These are phyloP conservation scores for Crax fasciolata DNA, from an alignment of 2,797 vertebrate species.

Conservation along the genomic window DNA sequence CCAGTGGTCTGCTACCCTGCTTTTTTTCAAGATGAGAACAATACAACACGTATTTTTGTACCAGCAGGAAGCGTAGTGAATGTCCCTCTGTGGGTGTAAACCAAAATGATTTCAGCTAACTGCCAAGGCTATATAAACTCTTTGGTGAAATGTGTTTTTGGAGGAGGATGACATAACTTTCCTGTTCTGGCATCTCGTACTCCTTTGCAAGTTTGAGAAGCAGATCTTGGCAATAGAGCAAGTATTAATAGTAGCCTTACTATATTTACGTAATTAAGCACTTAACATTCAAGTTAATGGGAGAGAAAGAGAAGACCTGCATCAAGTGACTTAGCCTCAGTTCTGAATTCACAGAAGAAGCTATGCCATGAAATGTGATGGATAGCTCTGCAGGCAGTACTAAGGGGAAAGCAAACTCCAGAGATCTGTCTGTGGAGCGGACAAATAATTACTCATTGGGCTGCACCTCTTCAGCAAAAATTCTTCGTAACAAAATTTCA, in stretches of 20 bases:
- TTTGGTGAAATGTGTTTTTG: background rate
- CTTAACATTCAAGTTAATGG: background rate
- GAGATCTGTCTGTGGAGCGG: background rate
- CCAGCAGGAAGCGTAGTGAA: background rate
- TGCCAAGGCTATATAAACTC: background rate
- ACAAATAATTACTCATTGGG: background rate
- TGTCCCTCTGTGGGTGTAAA: background rate
- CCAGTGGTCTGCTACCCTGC: background rate
- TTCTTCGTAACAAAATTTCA: accelerated
- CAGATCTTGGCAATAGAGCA: background rate
- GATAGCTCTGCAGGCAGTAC: background rate
- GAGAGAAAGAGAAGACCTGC: accelerated
- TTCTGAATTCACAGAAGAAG: background rate
- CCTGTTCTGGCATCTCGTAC: background rate
- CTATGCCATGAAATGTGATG: background rate
- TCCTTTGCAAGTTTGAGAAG: background rate
- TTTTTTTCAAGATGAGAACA: background rate
- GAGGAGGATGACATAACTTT: background rate
- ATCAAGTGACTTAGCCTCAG: background rate
- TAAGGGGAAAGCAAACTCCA: background rate
- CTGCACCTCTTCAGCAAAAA: background rate
- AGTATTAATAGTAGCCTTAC: background rate
- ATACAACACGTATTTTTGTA: background rate
- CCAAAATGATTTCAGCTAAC: background rate
- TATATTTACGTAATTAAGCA: background rate